Evolutionary conservation across 2,113 vertebrate genomes (phyloP), one percentile per base, ranked within the genome.

Genomic region (Malurus elegans): DNA sequence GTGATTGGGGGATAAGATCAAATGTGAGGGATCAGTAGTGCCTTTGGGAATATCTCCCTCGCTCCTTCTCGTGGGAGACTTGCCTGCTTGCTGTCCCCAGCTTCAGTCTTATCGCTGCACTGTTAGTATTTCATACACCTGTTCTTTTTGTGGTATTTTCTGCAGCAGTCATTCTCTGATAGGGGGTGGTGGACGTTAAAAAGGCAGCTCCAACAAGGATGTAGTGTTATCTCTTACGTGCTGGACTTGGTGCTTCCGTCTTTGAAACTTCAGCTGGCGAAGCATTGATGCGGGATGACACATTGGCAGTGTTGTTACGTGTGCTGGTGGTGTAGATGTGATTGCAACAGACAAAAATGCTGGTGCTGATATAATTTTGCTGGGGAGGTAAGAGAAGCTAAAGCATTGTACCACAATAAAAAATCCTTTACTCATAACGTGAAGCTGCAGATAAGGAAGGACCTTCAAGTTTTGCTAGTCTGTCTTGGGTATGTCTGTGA

Each of bases 1-100:
- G 20, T 70, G 87, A 79, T 93, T 42, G 47, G 51, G 90, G 94
- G 88, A 93, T 93, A 94, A 97, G 85, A 94, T 95, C 90, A 95
- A 93, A 79, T 86, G 31, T 62, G n/a, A 90, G 60, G 64, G 10
- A 93, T 96, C 85, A 12, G 85, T 44, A 54, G 65, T 47, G 86
- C 94, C 92, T 95, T 95, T 87, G 85, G 93, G 93, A 92, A 83
- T 83, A 70, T 40, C 71, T 93, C 60, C 32, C 50, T 62, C 5
- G 0, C 28, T 42, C 32, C 84, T 95, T 95, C 94, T 95, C 91
- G 2, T 96, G 95, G 93, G 95, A 96, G 73, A 89, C 80, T 91
- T 91, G 8, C 32, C 60, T 92, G 24, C 40, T 91, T 51, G 56
- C 57, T 92, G 69, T 97, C 93, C 83, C 80, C 91, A 92, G 88